These are phyloP conservation scores for Poecile atricapillus DNA, from an alignment of 2,113 vertebrate species.

Conservation along the genomic window DNA sequence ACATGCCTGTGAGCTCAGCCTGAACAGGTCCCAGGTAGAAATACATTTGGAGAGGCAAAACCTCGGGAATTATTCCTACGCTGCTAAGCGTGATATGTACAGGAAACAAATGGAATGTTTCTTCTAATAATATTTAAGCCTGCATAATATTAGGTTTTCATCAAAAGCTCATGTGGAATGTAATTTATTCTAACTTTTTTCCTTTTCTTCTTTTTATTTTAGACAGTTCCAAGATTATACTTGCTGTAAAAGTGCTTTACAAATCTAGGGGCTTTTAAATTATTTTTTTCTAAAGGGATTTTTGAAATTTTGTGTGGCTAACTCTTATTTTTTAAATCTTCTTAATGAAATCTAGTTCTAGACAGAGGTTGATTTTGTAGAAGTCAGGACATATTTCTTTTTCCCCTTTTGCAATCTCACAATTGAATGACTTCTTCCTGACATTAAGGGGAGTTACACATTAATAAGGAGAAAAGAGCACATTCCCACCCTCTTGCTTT, in stretches of 20 bases:
- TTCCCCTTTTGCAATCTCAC: neutral
- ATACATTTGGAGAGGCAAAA: neutral
- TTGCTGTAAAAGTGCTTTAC: neutral
- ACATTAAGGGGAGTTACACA: neutral
- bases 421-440: neutral
- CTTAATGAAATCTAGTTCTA: neutral
- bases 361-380: neutral
- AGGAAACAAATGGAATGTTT: neutral
- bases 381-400: neutral
- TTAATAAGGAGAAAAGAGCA: conserved; percentile 28
- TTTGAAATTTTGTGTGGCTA: neutral
- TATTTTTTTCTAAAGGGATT: neutral
- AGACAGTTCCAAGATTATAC: neutral
- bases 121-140: neutral
- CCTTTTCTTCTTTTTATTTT: neutral
- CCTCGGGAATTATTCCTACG: neutral
- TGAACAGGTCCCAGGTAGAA: neutral
- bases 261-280: neutral
- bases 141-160: neutral
- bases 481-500: conserved; percentile 49
- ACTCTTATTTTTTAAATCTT: neutral
- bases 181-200: neutral
- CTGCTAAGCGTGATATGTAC: neutral
- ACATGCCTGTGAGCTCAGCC: neutral
- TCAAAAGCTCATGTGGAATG: neutral